Conservation (phyloP, 2,797 vertebrate species). For the Alcedo quadribrachys region DNA sequence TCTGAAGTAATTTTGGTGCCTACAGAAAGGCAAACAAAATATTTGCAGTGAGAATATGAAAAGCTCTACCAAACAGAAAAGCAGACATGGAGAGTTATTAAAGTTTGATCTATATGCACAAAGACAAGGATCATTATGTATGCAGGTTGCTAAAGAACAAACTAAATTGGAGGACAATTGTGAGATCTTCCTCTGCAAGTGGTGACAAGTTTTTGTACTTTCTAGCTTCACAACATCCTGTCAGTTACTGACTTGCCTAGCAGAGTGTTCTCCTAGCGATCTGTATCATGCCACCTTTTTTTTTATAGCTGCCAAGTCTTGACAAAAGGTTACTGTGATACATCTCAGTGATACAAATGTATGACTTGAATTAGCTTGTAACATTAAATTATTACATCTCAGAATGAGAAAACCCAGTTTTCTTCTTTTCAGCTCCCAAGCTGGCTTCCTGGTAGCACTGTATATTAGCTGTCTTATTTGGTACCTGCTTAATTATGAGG, state of each 20-base stretch:
- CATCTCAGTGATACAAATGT: neutral
- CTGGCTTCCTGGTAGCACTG: neutral
- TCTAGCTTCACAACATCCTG: neutral
- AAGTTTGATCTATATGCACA: neutral
- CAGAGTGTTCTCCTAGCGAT: neutral
- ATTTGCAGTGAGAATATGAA: constrained; percentile 38
- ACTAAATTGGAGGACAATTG: neutral
- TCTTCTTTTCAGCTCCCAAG: neutral
- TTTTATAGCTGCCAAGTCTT: neutral
- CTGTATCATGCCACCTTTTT: neutral
- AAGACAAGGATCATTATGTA: constrained; percentile 29
- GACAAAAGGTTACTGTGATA: neutral
- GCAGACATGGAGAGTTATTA: constrained; percentile 17
- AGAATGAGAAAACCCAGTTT: neutral
- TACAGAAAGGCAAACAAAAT: neutral
- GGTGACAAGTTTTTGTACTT: neutral
- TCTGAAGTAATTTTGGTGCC: constrained; percentile 4
- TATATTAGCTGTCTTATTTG: neutral
- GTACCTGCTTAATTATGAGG: neutral
- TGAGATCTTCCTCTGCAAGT: neutral
- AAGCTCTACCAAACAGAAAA: neutral
- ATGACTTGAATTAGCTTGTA: neutral
- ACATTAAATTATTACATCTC: neutral
- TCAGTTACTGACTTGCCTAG: neutral
- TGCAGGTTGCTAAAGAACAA: constrained; percentile 27